Conservation (phyloP, 2,113 vertebrate species). For the Coptodon rendalli region DNA sequence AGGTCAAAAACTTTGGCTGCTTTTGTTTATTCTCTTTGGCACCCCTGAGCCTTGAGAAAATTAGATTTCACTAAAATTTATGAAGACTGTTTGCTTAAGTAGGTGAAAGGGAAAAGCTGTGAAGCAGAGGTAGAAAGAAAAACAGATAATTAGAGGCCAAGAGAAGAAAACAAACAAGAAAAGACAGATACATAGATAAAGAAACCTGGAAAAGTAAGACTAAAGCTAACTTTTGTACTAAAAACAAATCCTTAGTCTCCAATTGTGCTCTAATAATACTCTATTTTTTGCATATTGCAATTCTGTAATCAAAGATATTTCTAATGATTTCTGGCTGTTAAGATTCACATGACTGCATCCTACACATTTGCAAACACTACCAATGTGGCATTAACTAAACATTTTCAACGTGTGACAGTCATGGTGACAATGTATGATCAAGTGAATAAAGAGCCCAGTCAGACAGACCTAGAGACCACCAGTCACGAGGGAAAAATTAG, state of each 20-base stretch:
- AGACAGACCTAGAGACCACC: background rate
- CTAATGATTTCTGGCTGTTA: background rate
- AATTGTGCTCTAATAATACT: background rate
- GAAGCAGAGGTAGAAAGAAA: background rate
- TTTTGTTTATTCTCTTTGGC: constrained; percentile 55
- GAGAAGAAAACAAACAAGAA: background rate
- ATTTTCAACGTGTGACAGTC: background rate
- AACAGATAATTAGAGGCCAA: background rate
- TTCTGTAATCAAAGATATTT: background rate
- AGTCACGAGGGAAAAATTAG: fast-evolving
- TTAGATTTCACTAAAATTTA: constrained; percentile 30
- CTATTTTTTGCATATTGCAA: background rate
- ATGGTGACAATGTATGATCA: background rate
- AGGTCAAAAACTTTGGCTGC: constrained; percentile 34
- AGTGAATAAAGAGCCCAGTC: background rate
- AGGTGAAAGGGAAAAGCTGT: background rate
- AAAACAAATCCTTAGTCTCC: background rate
- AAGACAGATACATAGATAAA: background rate
- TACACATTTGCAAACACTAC: background rate
- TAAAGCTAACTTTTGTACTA: background rate
- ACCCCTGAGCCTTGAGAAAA: constrained; percentile 40
- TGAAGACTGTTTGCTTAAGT: constrained; percentile 8
- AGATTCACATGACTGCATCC: background rate
- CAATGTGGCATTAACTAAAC: background rate
- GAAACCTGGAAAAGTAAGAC: background rate